These are phyloP conservation scores for Parotia lawesii DNA, from an alignment of 2,113 vertebrate genomes.

Conservation along the genomic window DNA sequence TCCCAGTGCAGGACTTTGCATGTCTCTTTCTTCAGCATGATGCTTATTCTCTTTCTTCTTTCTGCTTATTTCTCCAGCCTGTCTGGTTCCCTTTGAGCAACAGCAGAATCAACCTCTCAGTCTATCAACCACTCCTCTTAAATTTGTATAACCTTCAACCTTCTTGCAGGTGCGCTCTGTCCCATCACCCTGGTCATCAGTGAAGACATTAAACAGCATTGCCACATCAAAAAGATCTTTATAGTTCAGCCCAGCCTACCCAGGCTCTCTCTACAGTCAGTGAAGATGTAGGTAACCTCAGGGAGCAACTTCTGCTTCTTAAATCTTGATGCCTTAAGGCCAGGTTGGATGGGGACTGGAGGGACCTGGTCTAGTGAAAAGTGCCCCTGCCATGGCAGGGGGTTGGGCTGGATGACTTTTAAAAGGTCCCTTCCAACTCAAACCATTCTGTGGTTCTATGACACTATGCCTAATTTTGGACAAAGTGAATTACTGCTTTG, in stretches of 20 bases:
- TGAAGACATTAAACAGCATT: background rate
- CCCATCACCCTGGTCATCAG: too few species aligned
- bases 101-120: background rate
- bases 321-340: background rate
- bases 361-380: background rate
- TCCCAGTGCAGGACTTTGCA: background rate
- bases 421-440: background rate
- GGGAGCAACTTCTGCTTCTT: background rate
- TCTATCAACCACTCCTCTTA: background rate
- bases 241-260: background rate
- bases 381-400: background rate
- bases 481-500: background rate
- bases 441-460: background rate
- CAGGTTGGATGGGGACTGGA: background rate
- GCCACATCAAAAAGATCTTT: background rate
- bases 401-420: background rate
- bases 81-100: background rate
- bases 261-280: background rate
- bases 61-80: background rate
- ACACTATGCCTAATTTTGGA: background rate
- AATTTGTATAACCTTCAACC: background rate
- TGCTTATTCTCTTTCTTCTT: too few species aligned
- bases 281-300: background rate
- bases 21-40: background rate
- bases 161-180: background rate